Base-by-base conservation (phyloP, 2,888 invertebrate genomes). In the Sarcophaga carnaria region DNA sequence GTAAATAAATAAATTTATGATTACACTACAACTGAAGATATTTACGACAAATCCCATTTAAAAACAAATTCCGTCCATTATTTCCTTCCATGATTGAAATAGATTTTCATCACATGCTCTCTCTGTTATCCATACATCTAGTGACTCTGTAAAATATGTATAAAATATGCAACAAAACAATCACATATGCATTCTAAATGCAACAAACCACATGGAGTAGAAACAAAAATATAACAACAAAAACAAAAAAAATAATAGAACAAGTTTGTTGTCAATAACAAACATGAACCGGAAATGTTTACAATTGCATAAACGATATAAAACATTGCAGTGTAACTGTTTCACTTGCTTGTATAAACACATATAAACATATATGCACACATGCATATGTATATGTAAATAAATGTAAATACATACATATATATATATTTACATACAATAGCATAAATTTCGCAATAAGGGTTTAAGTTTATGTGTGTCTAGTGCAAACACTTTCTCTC, bases 241-340 rank as follows among this genome's bases (percentile, higher is more conserved):
- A 69, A 72, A 47, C 62, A 77, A 27, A 11, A 27, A 11, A 85
- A 80, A 80, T 79, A 72, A 64, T 27, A 78, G 78, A 64, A 80
- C 88, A 87, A 72, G 78, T 85, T 70, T 85, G 82, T 70, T 83
- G 84, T 75, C 83, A 83, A 86, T 85, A 80, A 72, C 82, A 80
- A 85, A 85, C 85, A 85, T 86, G 81, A 81, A 80, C 80, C 85
- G 86, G 86, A 88, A 83, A 86, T 86, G 86, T 86, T 81, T 79
- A 86, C 83, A 88, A 83, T 86, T 86, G 83, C 79, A 83, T 83
- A 88, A 88, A 86, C 83, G 85, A 63, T 84, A 81, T 84, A 81
- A 87, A 87, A 85, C 87, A 88, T 85, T 88, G 87, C 87, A 85
- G 87, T 10, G 37, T 80, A 74, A 80, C 81, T 83, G 80, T 74